Evolutionary conservation across 2,113 vertebrate genomes (phyloP).

Genomic region (Macaca fascicularis): T2T-MFA8v1.1 NC_088389.1:98095001-98095500

Average conservation of each 20-base stretch:
- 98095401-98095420: neutral
- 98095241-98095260: neutral
- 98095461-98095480: neutral
- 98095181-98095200: constrained; percentile 23
- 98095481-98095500: neutral
- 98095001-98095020: constrained; percentile 67
- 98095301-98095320: neutral
- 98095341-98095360: neutral
- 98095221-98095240: neutral
- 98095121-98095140: constrained; percentile 39
- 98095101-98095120: constrained; percentile 39
- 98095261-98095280: neutral
- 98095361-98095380: neutral
- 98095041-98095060: constrained; percentile 81
- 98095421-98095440: neutral
- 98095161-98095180: constrained; percentile 54
- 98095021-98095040: constrained; percentile 61
- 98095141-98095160: constrained; percentile 68
- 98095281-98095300: neutral
- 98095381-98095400: neutral
- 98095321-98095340: neutral
- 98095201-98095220: neutral
- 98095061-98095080: neutral
- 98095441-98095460: neutral
- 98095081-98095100: constrained; percentile 24